Evolutionary conservation across 2,888 invertebrate species (phyloP).

Genomic region (Cyaniris semiargus): DNA sequence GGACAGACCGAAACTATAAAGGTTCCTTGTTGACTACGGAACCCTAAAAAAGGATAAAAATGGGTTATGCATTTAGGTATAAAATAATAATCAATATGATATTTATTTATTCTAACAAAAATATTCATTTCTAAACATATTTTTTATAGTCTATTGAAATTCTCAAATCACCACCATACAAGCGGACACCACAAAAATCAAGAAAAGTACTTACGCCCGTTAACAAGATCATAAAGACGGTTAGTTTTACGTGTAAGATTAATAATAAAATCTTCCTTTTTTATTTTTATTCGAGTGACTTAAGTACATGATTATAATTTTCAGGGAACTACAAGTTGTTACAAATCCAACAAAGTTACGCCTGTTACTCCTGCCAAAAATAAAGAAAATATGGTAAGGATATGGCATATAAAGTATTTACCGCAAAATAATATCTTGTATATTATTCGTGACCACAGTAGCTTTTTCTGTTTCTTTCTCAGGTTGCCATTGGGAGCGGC

Average conservation of each 20-base stretch:
- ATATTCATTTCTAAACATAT: background rate
- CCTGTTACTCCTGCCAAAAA: constrained; percentile 19
- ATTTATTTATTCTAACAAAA: too few species aligned
- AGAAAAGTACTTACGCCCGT: constrained; percentile 8
- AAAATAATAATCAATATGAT: too few species aligned
- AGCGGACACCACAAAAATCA: background rate
- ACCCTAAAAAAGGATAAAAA: too few species aligned
- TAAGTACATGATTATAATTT: background rate
- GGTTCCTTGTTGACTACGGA: too few species aligned
- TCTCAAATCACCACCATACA: background rate
- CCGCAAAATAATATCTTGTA: background rate
- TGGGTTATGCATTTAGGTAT: too few species aligned
- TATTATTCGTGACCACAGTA: background rate
- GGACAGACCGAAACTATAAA: too few species aligned
- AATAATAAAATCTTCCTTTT: too few species aligned
- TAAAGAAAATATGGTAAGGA: constrained; percentile 40
- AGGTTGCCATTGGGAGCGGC: constrained; percentile 56
- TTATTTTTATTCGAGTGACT: too few species aligned
- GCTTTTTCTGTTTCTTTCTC: too few species aligned
- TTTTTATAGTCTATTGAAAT: constrained; percentile 14
- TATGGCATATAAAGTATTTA: background rate
- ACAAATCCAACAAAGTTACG: background rate
- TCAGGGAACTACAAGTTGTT: background rate
- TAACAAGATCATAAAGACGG: constrained; percentile 14
- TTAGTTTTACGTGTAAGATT: too few species aligned